These are phyloP conservation scores for Lagopus muta DNA, from an alignment of 2,113 vertebrate species.

Conservation along the genomic window DNA sequence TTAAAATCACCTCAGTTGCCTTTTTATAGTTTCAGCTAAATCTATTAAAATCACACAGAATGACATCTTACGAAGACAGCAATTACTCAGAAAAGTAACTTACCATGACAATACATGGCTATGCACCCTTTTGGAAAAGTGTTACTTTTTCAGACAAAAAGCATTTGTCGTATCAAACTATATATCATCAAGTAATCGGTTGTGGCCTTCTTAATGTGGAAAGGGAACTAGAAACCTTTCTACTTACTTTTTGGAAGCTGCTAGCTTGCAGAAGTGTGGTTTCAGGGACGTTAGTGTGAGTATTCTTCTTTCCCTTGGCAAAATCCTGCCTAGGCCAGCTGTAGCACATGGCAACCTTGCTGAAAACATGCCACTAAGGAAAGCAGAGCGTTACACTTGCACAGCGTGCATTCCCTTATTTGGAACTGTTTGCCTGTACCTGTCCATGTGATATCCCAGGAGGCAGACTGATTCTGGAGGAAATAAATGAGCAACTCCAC, in stretches of 20 bases:
- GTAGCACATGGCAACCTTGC: not conserved
- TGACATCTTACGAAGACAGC: slow-evolving; percentile 46
- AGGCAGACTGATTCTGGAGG: rapidly evolving
- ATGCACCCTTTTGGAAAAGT: slow-evolving; percentile 16
- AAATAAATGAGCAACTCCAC: not conserved
- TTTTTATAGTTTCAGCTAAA: slow-evolving; percentile 21
- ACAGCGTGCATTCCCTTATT: not conserved
- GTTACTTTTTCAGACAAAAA: slow-evolving; percentile 39
- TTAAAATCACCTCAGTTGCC: not conserved
- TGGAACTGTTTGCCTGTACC: not conserved
- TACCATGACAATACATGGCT: slow-evolving; percentile 14
- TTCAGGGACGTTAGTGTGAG: not conserved
- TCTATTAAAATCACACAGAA: slow-evolving; percentile 40
- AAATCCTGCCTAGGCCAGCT: not conserved
- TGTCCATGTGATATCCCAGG: not conserved
- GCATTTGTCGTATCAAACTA: slow-evolving; percentile 3
- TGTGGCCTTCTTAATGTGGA: not conserved
- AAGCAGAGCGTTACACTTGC: not conserved
- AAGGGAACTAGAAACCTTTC: not conserved
- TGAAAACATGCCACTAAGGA: not conserved
- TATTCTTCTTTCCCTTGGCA: not conserved
- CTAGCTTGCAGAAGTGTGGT: not conserved
- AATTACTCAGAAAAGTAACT: slow-evolving; percentile 41
- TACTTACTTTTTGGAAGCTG: not conserved
- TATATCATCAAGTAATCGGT: slow-evolving; percentile 24